Percentiles rank a stretch among this genome's conserved stretches.
These are phyloP conservation scores for Phoxinus dragarum DNA, from an alignment of 2,797 vertebrate genomes.

Conservation along the genomic window DNA sequence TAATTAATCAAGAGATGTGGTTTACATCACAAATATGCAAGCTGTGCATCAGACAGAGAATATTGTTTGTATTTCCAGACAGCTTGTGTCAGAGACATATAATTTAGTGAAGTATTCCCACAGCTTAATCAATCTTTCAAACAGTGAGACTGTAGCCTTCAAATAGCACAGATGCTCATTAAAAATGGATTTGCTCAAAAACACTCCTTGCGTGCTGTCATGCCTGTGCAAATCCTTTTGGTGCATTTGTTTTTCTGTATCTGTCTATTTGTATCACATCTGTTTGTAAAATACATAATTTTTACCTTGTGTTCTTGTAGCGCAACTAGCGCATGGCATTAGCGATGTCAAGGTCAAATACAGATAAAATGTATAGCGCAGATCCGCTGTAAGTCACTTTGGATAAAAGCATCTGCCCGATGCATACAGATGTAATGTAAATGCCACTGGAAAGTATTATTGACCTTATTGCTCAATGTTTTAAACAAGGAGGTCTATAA, in stretches of 20 bases:
- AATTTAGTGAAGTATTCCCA: constrained; percentile 41
- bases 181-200: constrained; percentile 54
- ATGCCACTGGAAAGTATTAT: neutral
- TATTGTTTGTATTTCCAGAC: neutral
- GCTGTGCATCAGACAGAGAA: neutral
- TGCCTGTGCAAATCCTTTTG: constrained; percentile 36
- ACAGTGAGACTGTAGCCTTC: constrained; percentile 40
- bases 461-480: neutral
- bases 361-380: neutral
- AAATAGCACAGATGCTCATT: constrained; percentile 53
- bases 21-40: constrained; percentile 9
- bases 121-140: constrained; percentile 58
- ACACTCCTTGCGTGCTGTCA: constrained; percentile 35
- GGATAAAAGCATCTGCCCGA: constrained; percentile 4
- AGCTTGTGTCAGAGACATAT: constrained; percentile 10
- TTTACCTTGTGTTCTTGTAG: neutral
- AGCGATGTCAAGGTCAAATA: neutral
- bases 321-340: neutral
- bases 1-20: neutral
- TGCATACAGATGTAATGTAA: constrained; percentile 22
- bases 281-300: neutral
- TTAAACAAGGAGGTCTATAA: neutral
- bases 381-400: constrained; percentile 18
- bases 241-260: constrained; percentile 19
- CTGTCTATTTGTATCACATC: constrained; percentile 22